phyloP scores from a whole-genome alignment of 2,888 invertebrate genomes.

The Rhogogaster chlorosoma region DNA sequence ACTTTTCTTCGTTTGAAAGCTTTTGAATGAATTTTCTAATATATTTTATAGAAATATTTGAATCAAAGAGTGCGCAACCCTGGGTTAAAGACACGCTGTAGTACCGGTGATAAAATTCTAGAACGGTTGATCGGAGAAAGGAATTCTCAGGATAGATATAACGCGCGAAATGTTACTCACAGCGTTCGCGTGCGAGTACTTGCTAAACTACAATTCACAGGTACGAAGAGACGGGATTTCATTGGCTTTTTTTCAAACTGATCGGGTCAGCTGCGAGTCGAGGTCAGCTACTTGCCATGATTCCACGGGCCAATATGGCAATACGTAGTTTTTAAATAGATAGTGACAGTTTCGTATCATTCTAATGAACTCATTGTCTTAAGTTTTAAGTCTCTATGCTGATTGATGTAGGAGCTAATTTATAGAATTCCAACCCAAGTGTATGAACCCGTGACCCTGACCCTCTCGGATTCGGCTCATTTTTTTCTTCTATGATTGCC shows the following conservation, averaged over 20 bases:
- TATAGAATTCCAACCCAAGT: too few relatives aligned
- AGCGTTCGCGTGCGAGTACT: slow-evolving; percentile 1
- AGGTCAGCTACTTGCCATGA: slow-evolving; percentile 31
- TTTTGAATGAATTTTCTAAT: too few relatives aligned
- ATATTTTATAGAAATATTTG: too few relatives aligned
- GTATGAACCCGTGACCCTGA: too few relatives aligned
- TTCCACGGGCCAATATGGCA: slow-evolving; percentile 1
- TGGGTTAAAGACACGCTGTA: not conserved
- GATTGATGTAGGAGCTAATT: too few relatives aligned
- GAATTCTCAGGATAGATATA: slow-evolving; percentile 12
- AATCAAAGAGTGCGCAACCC: too few relatives aligned
- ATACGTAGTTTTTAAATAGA: not conserved
- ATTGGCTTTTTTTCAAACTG: slow-evolving; percentile 26
- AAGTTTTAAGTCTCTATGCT: too few relatives aligned
- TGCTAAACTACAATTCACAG: slow-evolving; percentile 36
- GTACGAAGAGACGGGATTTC: slow-evolving; percentile 38
- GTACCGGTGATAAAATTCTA: not conserved
- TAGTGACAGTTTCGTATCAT: not conserved
- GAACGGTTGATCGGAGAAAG: slow-evolving; percentile 36
- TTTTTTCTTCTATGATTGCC: too few relatives aligned
- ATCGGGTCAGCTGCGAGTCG: slow-evolving; percentile 43
- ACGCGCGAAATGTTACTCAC: not conserved
- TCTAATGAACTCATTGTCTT: not conserved
- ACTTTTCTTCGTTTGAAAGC: too few relatives aligned
- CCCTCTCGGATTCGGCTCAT: too few relatives aligned